Evolutionary conservation across 2,113 vertebrate species (phyloP).

Genomic region (Trematomus loennbergii): DNA sequence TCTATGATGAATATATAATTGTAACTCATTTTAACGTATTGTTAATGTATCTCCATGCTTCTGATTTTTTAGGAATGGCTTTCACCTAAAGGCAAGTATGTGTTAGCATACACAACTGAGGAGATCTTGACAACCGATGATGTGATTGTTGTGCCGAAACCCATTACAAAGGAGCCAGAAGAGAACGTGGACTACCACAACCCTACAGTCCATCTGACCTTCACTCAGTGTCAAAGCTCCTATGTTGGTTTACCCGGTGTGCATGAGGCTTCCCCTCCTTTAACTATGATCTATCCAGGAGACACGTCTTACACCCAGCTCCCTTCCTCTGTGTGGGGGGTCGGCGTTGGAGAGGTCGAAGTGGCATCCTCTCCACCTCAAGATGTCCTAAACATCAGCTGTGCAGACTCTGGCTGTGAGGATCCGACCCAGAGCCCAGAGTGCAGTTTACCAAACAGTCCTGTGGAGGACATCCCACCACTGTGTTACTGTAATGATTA

Average conservation of each 20-base stretch:
- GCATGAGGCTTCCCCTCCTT: background rate
- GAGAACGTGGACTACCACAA: constrained; percentile 20
- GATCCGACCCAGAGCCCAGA: constrained; percentile 40
- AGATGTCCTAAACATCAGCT: constrained; percentile 27
- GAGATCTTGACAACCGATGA: constrained; percentile 6
- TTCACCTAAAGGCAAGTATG: constrained; percentile 11
- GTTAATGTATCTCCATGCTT: background rate
- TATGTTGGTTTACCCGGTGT: constrained; percentile 60
- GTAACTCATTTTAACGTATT: too few species aligned
- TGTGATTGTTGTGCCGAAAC: constrained; percentile 37
- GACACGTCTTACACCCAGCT: constrained; percentile 57
- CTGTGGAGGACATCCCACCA: background rate
- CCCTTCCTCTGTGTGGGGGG: constrained; percentile 23
- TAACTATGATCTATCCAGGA: background rate
- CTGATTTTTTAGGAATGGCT: constrained; percentile 67
- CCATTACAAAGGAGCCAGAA: constrained; percentile 30
- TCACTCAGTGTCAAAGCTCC: constrained; percentile 34
- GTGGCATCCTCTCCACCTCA: background rate
- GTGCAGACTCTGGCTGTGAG: constrained; percentile 55
- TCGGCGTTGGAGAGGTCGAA: background rate
- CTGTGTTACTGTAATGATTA: constrained; percentile 38
- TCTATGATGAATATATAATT: background rate
- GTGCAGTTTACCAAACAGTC: constrained; percentile 45
- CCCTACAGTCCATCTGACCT: background rate
- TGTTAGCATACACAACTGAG: constrained; percentile 16